Conservation (phyloP, 30 jellyfish, hydroid and myxozoan genomes). For the Haliclystus octoradiatus region DNA sequence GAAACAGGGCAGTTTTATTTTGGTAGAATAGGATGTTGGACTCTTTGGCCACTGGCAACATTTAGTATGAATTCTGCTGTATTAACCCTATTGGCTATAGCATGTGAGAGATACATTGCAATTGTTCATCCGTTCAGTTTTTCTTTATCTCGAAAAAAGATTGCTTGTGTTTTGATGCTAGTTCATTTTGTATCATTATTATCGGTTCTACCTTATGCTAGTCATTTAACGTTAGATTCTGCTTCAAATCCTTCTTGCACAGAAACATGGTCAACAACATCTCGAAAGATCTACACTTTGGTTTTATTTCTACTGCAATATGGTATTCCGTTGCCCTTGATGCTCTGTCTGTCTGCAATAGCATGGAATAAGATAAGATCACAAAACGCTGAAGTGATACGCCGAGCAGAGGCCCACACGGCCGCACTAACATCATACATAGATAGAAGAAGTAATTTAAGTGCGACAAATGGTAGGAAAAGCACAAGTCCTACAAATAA, state of each 20-base stretch:
- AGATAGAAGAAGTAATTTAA: background rate
- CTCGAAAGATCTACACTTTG: constrained; percentile 21
- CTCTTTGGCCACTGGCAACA: constrained; percentile 58
- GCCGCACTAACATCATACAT: background rate
- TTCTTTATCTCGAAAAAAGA: constrained; percentile 22
- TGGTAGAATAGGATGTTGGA: constrained; percentile 50
- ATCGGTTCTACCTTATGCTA: constrained; percentile 24
- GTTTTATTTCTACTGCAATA: constrained; percentile 23
- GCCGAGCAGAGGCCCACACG: constrained; percentile 21
- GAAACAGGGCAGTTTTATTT: constrained; percentile 26
- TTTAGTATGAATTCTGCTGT: constrained; percentile 44
- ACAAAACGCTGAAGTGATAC: constrained; percentile 31
- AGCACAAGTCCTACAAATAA: constrained; percentile 1
- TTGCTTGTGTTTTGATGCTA: constrained; percentile 4
- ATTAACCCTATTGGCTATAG: constrained; percentile 37
- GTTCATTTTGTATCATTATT: constrained; percentile 22
- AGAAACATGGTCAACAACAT: constrained; percentile 39
- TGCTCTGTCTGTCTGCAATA: constrained; percentile 34
- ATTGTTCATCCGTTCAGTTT: constrained; percentile 42
- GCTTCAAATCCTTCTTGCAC: constrained; percentile 4
- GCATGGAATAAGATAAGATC: constrained; percentile 48
- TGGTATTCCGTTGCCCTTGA: constrained; percentile 29
- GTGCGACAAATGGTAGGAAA: background rate
- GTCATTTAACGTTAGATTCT: constrained; percentile 18
- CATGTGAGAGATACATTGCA: constrained; percentile 51